Evolutionary conservation across 2,888 invertebrate genomes (phyloP).

Genomic region (Heteropelma amictum): DNA sequence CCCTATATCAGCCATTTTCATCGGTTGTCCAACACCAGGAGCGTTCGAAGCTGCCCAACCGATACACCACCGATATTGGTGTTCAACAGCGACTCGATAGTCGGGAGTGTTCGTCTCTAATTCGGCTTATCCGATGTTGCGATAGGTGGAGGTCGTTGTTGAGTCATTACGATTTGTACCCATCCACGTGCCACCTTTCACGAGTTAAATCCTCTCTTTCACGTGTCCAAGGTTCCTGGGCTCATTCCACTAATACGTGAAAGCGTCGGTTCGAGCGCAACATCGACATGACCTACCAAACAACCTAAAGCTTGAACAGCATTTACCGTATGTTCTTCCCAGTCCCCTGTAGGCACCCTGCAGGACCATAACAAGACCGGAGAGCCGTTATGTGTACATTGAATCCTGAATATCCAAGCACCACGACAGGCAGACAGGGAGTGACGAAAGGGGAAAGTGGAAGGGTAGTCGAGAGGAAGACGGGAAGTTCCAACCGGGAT

Average conservation of each 20-base stretch:
- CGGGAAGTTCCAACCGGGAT: constrained; percentile 15
- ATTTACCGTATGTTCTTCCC: constrained; percentile 8
- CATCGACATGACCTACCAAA: background rate
- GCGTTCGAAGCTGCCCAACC: too few species aligned
- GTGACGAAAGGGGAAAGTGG: background rate
- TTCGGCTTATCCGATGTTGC: too few species aligned
- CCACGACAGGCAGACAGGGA: background rate
- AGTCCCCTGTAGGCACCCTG: background rate
- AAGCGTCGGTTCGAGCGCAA: constrained; percentile 10
- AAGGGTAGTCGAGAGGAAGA: constrained; percentile 5
- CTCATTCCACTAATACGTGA: constrained; percentile 25
- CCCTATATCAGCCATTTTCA: too few species aligned
- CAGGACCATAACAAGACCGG: constrained; percentile 36
- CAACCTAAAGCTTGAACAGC: constrained; percentile 8
- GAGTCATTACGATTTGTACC: too few species aligned
- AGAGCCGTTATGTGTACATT: background rate
- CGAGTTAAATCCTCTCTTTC: background rate
- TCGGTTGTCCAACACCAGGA: too few species aligned
- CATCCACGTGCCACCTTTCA: background rate
- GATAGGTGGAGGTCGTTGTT: too few species aligned
- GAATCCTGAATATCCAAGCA: constrained; percentile 24
- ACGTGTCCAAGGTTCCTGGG: background rate
- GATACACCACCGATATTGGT: too few species aligned
- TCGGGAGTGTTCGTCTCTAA: background rate
- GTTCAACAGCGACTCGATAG: background rate